Conservation (phyloP, 1,140 invertebrate species). For the Copidosoma floridanum region DNA sequence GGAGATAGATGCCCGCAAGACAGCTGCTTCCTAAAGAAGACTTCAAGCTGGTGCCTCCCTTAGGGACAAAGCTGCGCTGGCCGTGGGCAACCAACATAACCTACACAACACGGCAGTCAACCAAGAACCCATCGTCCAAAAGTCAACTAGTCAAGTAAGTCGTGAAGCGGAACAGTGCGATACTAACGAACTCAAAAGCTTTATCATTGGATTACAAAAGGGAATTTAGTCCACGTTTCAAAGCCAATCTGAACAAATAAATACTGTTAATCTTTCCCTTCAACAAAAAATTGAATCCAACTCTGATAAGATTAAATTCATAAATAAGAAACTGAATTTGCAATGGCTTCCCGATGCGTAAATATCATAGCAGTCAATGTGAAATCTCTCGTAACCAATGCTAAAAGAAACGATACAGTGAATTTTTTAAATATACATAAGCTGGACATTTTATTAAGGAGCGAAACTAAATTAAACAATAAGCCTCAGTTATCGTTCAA, state of each 20-base stretch:
- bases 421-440: constrained; percentile 7
- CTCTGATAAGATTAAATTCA: too few species aligned
- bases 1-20: too few species aligned
- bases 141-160: too few species aligned
- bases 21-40: too few species aligned
- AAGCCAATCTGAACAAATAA: too few species aligned
- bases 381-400: constrained; percentile 27
- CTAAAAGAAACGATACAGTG: constrained; percentile 19
- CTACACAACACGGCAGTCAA: neutral
- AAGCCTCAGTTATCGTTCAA: constrained; percentile 15
- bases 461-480: constrained; percentile 30
- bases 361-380: constrained; percentile 28
- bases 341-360: too few species aligned
- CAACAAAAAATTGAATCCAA: too few species aligned
- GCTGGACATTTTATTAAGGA: constrained; percentile 25
- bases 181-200: neutral
- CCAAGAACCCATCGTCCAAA: neutral
- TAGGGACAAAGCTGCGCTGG: too few species aligned
- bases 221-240: neutral
- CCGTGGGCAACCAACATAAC: neutral
- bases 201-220: neutral
- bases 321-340: too few species aligned
- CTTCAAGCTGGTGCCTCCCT: too few species aligned
- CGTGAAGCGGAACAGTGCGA: too few species aligned
- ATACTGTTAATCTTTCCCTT: too few species aligned